A percentile compares a stretch with the other conserved stretches of the same genome.
Conservation (phyloP, 2,888 invertebrate genomes). For the Choristoneura rosaceana region DNA sequence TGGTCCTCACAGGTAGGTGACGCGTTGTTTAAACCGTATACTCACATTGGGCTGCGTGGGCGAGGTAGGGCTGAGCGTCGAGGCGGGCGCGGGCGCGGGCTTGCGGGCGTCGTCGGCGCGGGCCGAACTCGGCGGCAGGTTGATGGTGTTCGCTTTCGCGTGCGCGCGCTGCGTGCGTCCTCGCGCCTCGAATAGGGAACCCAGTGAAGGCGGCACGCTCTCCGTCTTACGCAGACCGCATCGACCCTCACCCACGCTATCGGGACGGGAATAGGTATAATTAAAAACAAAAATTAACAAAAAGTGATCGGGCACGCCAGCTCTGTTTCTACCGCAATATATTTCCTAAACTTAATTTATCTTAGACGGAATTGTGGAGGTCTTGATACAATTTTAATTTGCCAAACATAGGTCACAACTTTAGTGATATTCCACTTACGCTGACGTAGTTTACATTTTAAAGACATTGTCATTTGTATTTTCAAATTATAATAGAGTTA, state of each 20-base stretch:
- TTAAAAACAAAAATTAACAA: constrained; percentile 62
- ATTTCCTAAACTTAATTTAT: neutral
- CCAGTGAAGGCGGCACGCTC: constrained; percentile 75
- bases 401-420: neutral
- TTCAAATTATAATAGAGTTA: neutral
- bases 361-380: neutral
- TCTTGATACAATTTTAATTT: neutral
- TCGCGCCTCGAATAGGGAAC: constrained; percentile 68
- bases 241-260: constrained; percentile 73
- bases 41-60: constrained; percentile 78
- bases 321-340: constrained; percentile 46
- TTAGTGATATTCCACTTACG: neutral
- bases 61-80: constrained; percentile 71
- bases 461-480: neutral
- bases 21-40: constrained; percentile 42
- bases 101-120: constrained; percentile 68
- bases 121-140: constrained; percentile 81
- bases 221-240: constrained; percentile 77
- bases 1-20: neutral
- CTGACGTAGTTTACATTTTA: neutral
- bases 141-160: constrained; percentile 86
- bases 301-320: constrained; percentile 65
- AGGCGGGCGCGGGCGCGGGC: constrained; percentile 49
- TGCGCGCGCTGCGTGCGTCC: constrained; percentile 74
- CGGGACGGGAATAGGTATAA: constrained; percentile 65